Conservation (phyloP, 2,113 vertebrate species). For the Cnemophilus loriae region DNA sequence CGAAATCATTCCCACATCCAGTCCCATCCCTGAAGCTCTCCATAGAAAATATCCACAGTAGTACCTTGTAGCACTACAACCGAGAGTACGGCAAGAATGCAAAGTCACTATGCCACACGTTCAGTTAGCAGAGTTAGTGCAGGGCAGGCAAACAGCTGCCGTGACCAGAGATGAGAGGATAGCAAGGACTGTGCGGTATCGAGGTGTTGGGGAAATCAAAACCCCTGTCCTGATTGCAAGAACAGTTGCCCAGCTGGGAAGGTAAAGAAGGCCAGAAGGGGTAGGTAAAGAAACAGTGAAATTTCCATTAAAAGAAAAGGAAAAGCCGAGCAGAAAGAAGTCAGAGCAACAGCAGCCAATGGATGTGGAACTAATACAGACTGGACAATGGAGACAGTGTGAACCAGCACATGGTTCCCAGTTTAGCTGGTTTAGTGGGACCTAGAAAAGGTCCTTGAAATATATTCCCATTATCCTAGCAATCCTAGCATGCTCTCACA, state of each 20-base stretch:
- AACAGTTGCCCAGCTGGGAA: not conserved
- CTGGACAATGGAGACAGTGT: not conserved
- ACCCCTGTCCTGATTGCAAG: not conserved
- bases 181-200: not conserved
- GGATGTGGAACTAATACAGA: not conserved
- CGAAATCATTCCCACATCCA: not conserved
- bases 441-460: not conserved
- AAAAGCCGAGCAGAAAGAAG: not conserved
- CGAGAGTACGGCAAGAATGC: not conserved
- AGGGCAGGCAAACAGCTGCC: not conserved
- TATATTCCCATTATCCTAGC: not conserved
- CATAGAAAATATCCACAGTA: not conserved
- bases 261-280: not conserved
- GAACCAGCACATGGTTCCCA: not conserved
- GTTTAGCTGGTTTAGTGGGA: not conserved
- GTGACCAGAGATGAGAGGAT: not conserved
- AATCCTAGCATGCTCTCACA: not conserved
- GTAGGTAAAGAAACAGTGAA: not conserved
- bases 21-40: not conserved
- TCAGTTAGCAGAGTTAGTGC: not conserved
- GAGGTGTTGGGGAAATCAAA: not conserved
- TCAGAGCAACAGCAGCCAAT: not conserved
- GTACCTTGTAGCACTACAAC: not conserved
- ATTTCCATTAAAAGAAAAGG: not conserved
- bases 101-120: not conserved